phyloP scores from a whole-genome alignment of 2,113 vertebrate genomes.

The Oriolus oriolus region DNA sequence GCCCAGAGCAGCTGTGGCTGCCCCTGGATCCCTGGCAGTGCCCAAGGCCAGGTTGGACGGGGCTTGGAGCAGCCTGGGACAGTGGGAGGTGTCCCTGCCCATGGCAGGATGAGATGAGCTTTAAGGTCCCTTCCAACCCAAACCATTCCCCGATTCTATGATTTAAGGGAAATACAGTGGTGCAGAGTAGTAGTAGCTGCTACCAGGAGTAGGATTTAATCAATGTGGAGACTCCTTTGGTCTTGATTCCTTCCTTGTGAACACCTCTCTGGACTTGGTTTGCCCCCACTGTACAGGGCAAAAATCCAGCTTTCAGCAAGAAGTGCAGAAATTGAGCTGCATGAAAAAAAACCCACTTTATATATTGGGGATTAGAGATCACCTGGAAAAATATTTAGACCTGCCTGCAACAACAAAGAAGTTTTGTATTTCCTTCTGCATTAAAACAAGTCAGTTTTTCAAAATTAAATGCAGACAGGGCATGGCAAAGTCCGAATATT shows the following conservation, averaged over 20 bases:
- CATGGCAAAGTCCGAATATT: too few species aligned
- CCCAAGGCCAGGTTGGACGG: neutral
- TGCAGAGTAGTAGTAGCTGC: neutral
- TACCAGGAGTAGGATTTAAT: neutral
- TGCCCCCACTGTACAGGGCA: neutral
- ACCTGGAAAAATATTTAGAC: neutral
- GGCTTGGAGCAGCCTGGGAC: neutral
- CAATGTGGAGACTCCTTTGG: neutral
- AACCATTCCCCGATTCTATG: neutral
- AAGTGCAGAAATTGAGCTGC: neutral
- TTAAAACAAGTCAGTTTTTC: neutral
- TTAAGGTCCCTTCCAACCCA: neutral
- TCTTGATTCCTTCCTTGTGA: neutral
- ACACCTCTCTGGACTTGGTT: neutral
- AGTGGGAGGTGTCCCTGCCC: neutral
- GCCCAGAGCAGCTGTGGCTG: neutral
- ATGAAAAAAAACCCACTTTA: neutral
- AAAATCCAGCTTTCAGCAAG: neutral
- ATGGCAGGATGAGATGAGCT: rapidly evolving
- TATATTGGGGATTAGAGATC: neutral
- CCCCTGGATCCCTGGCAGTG: neutral
- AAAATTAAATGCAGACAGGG: neutral
- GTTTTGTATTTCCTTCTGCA: neutral
- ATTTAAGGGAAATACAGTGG: neutral
- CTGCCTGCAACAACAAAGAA: neutral